These are phyloP conservation scores for Cryptus viduatorius DNA, from an alignment of 2,888 invertebrate species.

Conservation along the genomic window DNA sequence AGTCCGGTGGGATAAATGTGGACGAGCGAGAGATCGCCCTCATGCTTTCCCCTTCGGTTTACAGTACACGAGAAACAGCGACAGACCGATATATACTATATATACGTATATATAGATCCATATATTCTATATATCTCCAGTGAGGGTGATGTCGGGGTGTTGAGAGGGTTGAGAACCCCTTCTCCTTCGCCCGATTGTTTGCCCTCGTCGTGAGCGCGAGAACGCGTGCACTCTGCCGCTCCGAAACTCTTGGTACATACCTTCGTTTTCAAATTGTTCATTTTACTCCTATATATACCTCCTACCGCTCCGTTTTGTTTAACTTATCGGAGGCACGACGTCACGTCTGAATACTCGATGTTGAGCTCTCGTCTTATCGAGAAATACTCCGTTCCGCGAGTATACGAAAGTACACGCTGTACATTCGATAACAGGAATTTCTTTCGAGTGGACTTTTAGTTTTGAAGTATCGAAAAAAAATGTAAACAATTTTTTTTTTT, in stretches of 20 bases:
- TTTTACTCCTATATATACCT: background rate
- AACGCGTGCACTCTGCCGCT: constrained; percentile 36
- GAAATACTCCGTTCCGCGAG: background rate
- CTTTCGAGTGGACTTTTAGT: background rate
- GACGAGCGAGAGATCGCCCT: constrained; percentile 28
- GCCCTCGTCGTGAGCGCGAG: constrained; percentile 66
- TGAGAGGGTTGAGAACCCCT: constrained; percentile 70
- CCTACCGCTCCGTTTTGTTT: background rate
- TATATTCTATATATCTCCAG: background rate
- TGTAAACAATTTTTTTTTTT: background rate
- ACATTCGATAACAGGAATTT: background rate
- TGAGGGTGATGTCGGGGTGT: constrained; percentile 44
- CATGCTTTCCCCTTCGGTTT: constrained; percentile 4
- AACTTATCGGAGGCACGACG: background rate
- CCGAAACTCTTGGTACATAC: background rate
- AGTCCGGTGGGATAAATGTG: constrained; percentile 43
- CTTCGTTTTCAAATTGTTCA: constrained; percentile 7
- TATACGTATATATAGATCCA: background rate
- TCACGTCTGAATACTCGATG: constrained; percentile 4
- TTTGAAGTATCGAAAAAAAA: background rate
- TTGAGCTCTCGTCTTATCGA: constrained; percentile 4
- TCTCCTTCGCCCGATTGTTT: constrained; percentile 65
- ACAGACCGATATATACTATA: background rate
- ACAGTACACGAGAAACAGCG: constrained; percentile 1
- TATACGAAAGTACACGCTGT: background rate